Evolutionary conservation across 2,113 vertebrate genomes (phyloP).

Genomic region (Pseudolaguvia tuberculata): DNA sequence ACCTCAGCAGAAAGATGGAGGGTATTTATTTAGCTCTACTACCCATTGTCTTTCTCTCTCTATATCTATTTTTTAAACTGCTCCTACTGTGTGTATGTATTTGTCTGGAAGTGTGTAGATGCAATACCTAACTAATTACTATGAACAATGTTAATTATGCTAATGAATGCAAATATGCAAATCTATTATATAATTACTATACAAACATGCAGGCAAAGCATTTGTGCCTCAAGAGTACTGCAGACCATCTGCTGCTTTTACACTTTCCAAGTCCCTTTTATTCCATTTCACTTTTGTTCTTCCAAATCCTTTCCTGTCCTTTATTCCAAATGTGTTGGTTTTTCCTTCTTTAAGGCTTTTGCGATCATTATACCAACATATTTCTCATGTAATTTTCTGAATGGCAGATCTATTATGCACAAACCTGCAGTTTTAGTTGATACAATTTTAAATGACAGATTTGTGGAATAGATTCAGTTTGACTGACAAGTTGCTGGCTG

Average conservation of each 20-base stretch:
- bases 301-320: conserved; percentile 34
- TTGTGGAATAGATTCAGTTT: conserved; percentile 55
- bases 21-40: neutral
- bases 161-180: conserved; percentile 32
- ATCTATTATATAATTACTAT: conserved; percentile 28
- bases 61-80: neutral
- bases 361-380: conserved; percentile 45
- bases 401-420: conserved; percentile 62
- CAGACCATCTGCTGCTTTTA: conserved; percentile 21
- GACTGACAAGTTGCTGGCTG: conserved; percentile 40
- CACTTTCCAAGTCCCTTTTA: conserved; percentile 2
- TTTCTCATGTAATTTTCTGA: conserved; percentile 53
- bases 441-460: conserved; percentile 66
- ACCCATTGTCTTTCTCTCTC: neutral
- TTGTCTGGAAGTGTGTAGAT: neutral
- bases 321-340: conserved; percentile 45
- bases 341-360: neutral
- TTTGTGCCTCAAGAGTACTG: conserved; percentile 3
- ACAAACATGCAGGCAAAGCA: conserved; percentile 13
- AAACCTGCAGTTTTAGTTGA: conserved; percentile 60
- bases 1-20: too few species aligned
- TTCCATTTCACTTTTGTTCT: conserved; percentile 15
- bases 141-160: conserved; percentile 18
- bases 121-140: neutral
- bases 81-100: neutral